Conservation (phyloP, 1,140 invertebrate genomes). For the Reticulitermes speratus region DNA sequence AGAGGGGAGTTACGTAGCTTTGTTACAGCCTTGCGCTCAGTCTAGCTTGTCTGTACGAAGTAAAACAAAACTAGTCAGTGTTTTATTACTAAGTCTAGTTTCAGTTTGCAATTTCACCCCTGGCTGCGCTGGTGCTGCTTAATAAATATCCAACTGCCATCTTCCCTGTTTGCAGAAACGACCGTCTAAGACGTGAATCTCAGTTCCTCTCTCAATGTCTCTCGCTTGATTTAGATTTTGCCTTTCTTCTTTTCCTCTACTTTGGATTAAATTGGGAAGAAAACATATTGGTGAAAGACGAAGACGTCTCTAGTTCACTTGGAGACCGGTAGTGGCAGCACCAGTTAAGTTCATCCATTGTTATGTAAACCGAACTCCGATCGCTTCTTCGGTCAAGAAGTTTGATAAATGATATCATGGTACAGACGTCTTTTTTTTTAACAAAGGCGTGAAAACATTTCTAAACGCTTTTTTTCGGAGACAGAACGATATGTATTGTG, state of each 20-base stretch:
- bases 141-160: slow-evolving; percentile 18
- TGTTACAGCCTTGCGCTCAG: background rate
- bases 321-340: background rate
- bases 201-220: slow-evolving; percentile 5
- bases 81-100: slow-evolving; percentile 2
- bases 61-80: background rate
- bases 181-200: background rate
- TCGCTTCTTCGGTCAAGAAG: background rate
- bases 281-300: slow-evolving; percentile 23
- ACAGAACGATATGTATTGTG: too few relatives aligned
- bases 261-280: slow-evolving; percentile 29
- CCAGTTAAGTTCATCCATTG: background rate
- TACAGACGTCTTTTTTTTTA: background rate
- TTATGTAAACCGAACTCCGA: background rate
- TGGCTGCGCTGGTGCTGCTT: background rate
- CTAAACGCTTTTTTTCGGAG: too few relatives aligned
- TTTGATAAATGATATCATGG: background rate
- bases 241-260: background rate
- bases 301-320: background rate
- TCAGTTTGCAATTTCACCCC: slow-evolving; percentile 23
- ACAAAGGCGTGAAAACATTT: too few relatives aligned
- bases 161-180: background rate
- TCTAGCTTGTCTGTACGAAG: background rate
- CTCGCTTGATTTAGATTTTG: background rate
- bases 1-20: background rate